Conservation (phyloP, 2,797 vertebrate species). For the Sebastes minor region DNA sequence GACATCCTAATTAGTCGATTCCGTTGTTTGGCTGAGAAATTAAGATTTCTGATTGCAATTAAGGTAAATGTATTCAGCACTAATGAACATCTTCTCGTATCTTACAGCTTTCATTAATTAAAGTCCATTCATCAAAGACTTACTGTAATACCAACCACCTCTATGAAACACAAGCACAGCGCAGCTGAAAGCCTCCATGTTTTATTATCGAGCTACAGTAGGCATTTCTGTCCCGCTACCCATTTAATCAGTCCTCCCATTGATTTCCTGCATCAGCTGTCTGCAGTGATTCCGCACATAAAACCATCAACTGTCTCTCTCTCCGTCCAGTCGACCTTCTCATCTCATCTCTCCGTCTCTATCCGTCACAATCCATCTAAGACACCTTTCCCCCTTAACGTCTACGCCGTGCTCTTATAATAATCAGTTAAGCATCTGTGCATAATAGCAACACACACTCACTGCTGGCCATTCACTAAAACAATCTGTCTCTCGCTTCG, state of each 20-base stretch:
- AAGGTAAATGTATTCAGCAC: neutral
- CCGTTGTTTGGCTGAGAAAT: neutral
- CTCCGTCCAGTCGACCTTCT: constrained; percentile 9
- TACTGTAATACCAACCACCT: neutral
- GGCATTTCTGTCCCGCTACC: constrained; percentile 53
- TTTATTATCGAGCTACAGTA: constrained; percentile 47
- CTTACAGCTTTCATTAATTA: constrained; percentile 13
- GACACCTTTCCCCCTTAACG: constrained; percentile 27
- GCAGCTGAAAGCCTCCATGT: constrained; percentile 20
- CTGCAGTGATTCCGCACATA: constrained; percentile 54
- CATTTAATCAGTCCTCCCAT: constrained; percentile 72
- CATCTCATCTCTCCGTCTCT: constrained; percentile 23
- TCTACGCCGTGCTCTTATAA: constrained; percentile 14
- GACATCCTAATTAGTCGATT: neutral
- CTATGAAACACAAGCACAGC: neutral
- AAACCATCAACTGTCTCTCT: constrained; percentile 53
- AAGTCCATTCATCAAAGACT: neutral
- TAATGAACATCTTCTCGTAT: constrained; percentile 3
- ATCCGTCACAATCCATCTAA: constrained; percentile 31
- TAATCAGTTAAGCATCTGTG: constrained; percentile 43
- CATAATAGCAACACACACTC: constrained; percentile 18
- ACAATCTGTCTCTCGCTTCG: constrained; percentile 40
- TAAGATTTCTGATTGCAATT: neutral
- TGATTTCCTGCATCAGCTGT: constrained; percentile 65
- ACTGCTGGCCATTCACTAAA: constrained; percentile 22